Evolutionary conservation across 2,888 invertebrate genomes (phyloP), one percentile per base, ranked within the genome.

Genomic region (Drosophila atripex): DNA sequence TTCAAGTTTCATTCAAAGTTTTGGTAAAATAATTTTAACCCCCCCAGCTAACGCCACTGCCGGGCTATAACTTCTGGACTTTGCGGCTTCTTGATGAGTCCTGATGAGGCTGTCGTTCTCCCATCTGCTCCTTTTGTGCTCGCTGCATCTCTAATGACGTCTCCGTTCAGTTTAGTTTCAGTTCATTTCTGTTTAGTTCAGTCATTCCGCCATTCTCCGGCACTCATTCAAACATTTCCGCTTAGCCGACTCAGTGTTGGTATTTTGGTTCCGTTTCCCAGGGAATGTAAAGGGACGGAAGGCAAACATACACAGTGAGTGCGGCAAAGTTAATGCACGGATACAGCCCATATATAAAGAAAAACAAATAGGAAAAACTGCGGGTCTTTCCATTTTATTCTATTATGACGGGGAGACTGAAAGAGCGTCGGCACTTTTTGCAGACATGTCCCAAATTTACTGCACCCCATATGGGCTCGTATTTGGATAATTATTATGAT

Each of bases 211-310:
- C 65, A 76, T 65, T 76, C 76, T 76, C 54, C 60, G n/a, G n/a
- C 65, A 64, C 56, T 88, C 86, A 74, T 63, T 83, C 70, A 50
- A 68, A 47, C 80, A 80, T 61, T 84, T 88, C 87, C 88, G 78
- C 57, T 73, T 43, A 51, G 71, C 47, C 60, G 61, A 46, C 35
- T 60, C 76, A 57, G 59, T 47, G 57, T 75, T 77, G 23, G 63
- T 57, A 61, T 78, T 83, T 86, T 71, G 84, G 84, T 84, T 82
- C 80, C 88, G 85, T 80, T 82, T 82, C 87, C 75, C n/a, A n/a
- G n/a, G n/a, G n/a, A 82, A 84, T 82, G 77, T 71, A 80, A 76
- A 83, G 68, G 84, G 80, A 61, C 68, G 70, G 59, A 30, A 59
- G 53, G 71, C 74, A 61, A 51, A 77, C 57, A 60, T 28, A 8